Evolutionary conservation across 2,797 vertebrate genomes (phyloP).

Genomic region (Pseudochirops corinnae): DNA sequence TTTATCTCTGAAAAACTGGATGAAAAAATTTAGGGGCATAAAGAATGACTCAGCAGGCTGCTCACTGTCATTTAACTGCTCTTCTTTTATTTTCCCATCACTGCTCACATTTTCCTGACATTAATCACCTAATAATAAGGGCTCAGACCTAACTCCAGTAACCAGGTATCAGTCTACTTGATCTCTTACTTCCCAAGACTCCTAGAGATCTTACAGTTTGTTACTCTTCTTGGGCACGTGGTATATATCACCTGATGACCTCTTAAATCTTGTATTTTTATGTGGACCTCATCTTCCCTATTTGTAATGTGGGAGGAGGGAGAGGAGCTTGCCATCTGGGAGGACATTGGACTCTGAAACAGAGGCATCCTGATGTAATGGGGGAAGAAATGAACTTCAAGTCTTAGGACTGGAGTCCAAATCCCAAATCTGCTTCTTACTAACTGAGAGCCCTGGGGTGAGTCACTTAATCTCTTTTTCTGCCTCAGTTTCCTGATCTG

Average conservation of each 20-base stretch:
- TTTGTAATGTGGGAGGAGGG: neutral
- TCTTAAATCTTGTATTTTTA: neutral
- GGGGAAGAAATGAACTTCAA: neutral
- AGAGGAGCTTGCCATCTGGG: neutral
- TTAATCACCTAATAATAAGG: neutral
- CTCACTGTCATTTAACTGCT: neutral
- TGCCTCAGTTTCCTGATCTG: slow-evolving; percentile 13
- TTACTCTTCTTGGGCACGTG: neutral
- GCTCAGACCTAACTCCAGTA: neutral
- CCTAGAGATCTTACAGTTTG: neutral
- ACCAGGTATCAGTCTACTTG: neutral
- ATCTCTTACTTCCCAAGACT: neutral
- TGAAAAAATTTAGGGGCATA: neutral
- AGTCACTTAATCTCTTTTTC: neutral
- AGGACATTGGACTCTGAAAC: neutral
- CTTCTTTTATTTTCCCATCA: neutral
- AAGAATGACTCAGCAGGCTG: neutral
- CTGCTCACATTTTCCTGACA: neutral
- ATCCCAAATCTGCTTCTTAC: neutral
- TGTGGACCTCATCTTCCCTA: neutral
- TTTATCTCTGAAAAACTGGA: neutral
- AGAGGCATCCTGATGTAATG: neutral
- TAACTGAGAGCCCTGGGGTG: neutral
- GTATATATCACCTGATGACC: neutral
- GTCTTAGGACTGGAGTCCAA: neutral